Evolutionary conservation across 2,797 vertebrate genomes (phyloP), one percentile per base, ranked within the genome.

Genomic region (Aythya fuligula): DNA sequence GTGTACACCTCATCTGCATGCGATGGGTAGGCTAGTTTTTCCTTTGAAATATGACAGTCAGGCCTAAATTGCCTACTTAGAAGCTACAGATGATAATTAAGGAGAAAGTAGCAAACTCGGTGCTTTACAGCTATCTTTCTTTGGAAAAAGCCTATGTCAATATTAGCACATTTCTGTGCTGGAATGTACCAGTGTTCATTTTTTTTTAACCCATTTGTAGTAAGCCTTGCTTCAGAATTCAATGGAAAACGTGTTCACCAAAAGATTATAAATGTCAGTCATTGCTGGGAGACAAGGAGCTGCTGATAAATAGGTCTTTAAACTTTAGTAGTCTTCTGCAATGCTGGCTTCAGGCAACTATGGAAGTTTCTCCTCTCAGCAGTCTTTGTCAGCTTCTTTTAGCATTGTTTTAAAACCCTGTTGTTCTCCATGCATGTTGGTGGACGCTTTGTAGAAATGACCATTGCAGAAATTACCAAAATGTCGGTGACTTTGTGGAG

Each of bases 1-100:
- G 24, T 8, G 21, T 66, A 32, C 0, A 8, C 39, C 69, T 93
- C 84, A 82, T 96, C 93, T 85, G 61, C 90, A 85, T 93, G 90
- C 6, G 0, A 18, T 71, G 74, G 83, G 14, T 38, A 65, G 75
- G 49, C 70, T 81, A 39, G 18, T 53, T 60, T 89, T 87, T 51
- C 61, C 39, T 75, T 51, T 95, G 72, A 90, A 84, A 77, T 87
- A 85, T 72, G 93, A 91, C 80, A 95, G 65, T 65, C 84, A 30
- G 72, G 65, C 88, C 84, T 72, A 87, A 94, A 97, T 93, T 90
- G 81, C 86, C 88, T 92, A 34, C 88, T 95, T 90, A 94, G 58
- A 92, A 94, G 86, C 66, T 92, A 80, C 72, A 87, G 87, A 85
- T 89, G 2, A 90, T 92, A 80, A 93, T 89, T 87, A 93, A 90